Evolutionary conservation across 2,797 vertebrate genomes (phyloP).

Genomic region (Pelochelys cantorii): DNA sequence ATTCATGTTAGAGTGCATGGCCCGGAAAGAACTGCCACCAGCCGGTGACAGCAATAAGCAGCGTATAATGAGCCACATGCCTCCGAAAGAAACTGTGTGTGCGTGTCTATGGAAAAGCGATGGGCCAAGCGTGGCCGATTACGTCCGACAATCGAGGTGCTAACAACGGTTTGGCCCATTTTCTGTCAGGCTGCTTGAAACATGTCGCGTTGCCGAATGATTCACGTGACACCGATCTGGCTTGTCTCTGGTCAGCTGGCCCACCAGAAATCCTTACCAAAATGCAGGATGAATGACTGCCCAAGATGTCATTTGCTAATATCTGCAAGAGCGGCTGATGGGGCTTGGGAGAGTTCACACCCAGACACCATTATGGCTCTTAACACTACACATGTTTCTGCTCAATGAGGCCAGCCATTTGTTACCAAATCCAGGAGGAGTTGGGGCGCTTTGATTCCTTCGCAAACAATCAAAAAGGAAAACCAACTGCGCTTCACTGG

Average conservation of each 20-base stretch:
- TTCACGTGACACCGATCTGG: neutral
- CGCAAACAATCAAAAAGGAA: constrained; percentile 24
- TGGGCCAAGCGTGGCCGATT: neutral
- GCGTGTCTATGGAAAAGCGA: neutral
- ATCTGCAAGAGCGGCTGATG: constrained; percentile 23
- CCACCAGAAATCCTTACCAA: neutral
- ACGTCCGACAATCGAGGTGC: rapidly evolving
- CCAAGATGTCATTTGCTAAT: constrained; percentile 12
- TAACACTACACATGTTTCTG: constrained; percentile 33
- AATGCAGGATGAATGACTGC: neutral
- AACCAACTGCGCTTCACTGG: constrained; percentile 23
- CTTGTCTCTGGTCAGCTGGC: neutral
- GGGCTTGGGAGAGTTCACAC: constrained; percentile 27
- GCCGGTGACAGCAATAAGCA: neutral
- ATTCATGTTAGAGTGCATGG: neutral
- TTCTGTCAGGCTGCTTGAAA: neutral
- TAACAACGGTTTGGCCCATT: rapidly evolving
- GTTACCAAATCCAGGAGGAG: constrained; percentile 5
- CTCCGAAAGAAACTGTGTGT: neutral
- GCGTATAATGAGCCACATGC: neutral
- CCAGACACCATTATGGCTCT: neutral
- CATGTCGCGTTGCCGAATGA: neutral
- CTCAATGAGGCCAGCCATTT: rapidly evolving
- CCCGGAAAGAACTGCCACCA: constrained; percentile 22
- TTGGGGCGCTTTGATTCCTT: constrained; percentile 26